A percentile compares a stretch with the other conserved stretches of the same genome.
phyloP scores from a whole-genome alignment of 2,888 invertebrate genomes.

The Chromoteleia sp. region DNA sequence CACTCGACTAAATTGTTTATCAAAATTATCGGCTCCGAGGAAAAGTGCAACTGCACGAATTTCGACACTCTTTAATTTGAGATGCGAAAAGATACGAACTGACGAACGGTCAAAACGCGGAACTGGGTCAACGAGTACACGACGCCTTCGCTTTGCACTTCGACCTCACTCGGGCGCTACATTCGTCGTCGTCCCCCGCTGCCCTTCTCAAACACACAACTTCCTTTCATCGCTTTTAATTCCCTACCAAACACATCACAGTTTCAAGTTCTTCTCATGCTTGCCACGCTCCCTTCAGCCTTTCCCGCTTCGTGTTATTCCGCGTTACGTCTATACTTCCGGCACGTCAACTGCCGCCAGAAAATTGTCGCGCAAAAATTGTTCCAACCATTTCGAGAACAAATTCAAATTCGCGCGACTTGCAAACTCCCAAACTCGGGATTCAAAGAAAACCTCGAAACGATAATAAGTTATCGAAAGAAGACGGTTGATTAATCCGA shows the following conservation, averaged over 20 bases:
- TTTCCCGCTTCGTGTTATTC: conserved; percentile 55
- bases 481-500: conserved; percentile 30
- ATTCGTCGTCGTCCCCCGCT: conserved; percentile 59
- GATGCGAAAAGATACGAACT: conserved; percentile 68
- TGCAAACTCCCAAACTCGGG: not conserved
- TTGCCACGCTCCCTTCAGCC: conserved; percentile 44
- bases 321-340: conserved; percentile 46
- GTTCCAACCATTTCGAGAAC: conserved; percentile 7
- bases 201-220: conserved; percentile 63
- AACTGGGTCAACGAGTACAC: conserved; percentile 80
- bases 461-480: conserved; percentile 44
- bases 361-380: conserved; percentile 14
- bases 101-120: conserved; percentile 79
- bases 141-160: conserved; percentile 66
- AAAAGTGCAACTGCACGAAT: conserved; percentile 56
- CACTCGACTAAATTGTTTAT: conserved; percentile 48
- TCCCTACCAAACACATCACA: conserved; percentile 62
- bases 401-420: conserved; percentile 25
- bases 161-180: conserved; percentile 58
- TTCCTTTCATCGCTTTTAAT: conserved; percentile 56
- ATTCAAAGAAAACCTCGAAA: conserved; percentile 12
- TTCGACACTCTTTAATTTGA: conserved; percentile 61
- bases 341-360: conserved; percentile 25
- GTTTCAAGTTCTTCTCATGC: conserved; percentile 65
- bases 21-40: conserved; percentile 44